These are phyloP conservation scores for Cynopterus brachyotis DNA, from an alignment of 2,113 vertebrate genomes.

Conservation along the genomic window DNA sequence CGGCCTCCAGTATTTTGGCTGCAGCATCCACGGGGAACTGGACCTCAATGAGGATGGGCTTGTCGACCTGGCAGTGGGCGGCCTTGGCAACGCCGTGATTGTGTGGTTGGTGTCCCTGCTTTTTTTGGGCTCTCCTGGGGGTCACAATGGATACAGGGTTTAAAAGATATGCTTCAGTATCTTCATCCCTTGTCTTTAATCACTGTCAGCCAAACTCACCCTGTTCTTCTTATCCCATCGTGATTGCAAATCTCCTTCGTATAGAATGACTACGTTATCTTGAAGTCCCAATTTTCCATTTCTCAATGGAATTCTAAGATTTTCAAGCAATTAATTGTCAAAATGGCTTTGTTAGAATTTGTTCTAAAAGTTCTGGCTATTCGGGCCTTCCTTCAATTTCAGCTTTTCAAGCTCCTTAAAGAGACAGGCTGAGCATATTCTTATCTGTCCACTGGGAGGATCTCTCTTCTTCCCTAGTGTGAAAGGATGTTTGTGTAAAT, in stretches of 20 bases:
- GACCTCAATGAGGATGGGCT: slow-evolving; percentile 95
- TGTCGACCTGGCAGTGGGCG: slow-evolving; percentile 93
- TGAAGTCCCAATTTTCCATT: neutral
- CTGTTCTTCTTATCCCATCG: neutral
- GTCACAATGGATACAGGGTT: neutral
- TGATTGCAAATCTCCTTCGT: neutral
- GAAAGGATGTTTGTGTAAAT: neutral
- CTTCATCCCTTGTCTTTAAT: neutral
- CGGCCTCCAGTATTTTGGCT: slow-evolving; percentile 94
- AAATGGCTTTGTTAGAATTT: neutral
- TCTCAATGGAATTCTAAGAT: neutral
- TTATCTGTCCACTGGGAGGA: neutral
- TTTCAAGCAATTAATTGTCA: neutral
- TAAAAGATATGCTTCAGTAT: neutral
- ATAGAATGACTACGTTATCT: neutral
- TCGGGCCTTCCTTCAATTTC: neutral
- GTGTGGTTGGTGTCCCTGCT: slow-evolving; percentile 88
- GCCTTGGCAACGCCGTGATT: slow-evolving; percentile 92
- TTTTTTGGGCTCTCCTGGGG: neutral
- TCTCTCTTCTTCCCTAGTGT: neutral
- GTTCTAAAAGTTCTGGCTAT: neutral
- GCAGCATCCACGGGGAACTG: slow-evolving; percentile 94
- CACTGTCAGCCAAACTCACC: neutral
- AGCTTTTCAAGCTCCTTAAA: neutral
- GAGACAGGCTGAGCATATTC: neutral